Conservation (phyloP, 2,888 invertebrate species). For the Alcis repandata region DNA sequence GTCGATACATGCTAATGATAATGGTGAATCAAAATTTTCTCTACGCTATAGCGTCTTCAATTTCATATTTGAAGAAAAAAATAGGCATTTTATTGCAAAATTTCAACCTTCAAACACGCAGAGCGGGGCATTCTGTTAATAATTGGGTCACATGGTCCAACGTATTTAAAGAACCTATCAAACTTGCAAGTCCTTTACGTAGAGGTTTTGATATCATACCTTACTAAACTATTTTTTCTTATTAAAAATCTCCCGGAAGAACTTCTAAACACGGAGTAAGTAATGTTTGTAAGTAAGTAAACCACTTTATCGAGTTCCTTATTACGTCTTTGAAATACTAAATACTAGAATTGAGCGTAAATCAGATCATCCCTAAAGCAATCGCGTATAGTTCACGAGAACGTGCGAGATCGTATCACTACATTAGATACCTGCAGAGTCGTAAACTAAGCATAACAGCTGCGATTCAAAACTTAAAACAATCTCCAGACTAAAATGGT, state of each 20-base stretch:
- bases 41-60: slow-evolving; percentile 4
- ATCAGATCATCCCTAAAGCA: slow-evolving; percentile 45
- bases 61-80: slow-evolving; percentile 39
- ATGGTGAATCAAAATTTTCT: no score
- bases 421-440: neutral
- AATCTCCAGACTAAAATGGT: slow-evolving; percentile 37
- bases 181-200: neutral
- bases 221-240: neutral
- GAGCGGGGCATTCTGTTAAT: slow-evolving; percentile 39
- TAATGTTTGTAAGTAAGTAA: neutral
- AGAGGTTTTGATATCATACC: no score
- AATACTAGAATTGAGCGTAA: slow-evolving; percentile 52
- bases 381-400: neutral
- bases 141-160: slow-evolving; percentile 17
- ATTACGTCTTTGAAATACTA: slow-evolving; percentile 49
- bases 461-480: slow-evolving; percentile 46
- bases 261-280: neutral
- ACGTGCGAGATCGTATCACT: slow-evolving; percentile 3
- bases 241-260: neutral
- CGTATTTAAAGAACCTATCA: neutral
- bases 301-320: slow-evolving; percentile 39
- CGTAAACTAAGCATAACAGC: neutral
- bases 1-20: no score
- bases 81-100: slow-evolving; percentile 51
- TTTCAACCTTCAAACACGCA: slow-evolving; percentile 47